A percentile compares a stretch with the other conserved stretches of the same genome.
phyloP scores from a whole-genome alignment of 2,888 invertebrate genomes.

The Agriopis leucophaearia region DNA sequence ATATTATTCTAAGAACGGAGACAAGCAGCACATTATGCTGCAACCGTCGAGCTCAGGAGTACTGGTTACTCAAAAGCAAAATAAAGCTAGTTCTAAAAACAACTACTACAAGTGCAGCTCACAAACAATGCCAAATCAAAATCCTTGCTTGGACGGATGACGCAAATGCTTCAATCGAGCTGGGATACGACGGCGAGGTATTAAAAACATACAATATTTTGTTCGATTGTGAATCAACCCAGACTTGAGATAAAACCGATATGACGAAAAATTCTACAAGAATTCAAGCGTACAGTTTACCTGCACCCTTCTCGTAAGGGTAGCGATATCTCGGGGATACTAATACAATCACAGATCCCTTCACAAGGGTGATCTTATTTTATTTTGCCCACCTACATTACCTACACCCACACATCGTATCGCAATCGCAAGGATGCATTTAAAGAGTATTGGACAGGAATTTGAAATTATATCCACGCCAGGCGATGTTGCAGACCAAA shows the following conservation, averaged over 20 bases:
- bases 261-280: slow-evolving; percentile 17
- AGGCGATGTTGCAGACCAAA: neutral
- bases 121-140: slow-evolving; percentile 37
- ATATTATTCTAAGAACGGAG: slow-evolving; percentile 74
- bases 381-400: slow-evolving; percentile 13
- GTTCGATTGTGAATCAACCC: slow-evolving; percentile 6
- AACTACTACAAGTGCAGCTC: slow-evolving; percentile 22
- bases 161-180: slow-evolving; percentile 21
- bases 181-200: slow-evolving; percentile 15
- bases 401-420: slow-evolving; percentile 15
- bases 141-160: slow-evolving; percentile 19
- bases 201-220: slow-evolving; percentile 15
- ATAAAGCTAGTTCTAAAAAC: slow-evolving; percentile 38
- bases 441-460: neutral
- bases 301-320: slow-evolving; percentile 53
- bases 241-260: neutral
- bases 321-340: slow-evolving; percentile 61
- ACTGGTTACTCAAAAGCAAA: slow-evolving; percentile 34
- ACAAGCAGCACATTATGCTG: slow-evolving; percentile 52
- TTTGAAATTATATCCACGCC: neutral
- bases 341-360: slow-evolving; percentile 75
- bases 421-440: neutral
- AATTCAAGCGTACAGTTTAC: slow-evolving; percentile 45
- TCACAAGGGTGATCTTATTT: slow-evolving; percentile 48
- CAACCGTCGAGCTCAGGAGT: slow-evolving; percentile 26